phyloP scores from a whole-genome alignment of 2,113 vertebrate species.

The Pelvicachromis taeniatus region DNA sequence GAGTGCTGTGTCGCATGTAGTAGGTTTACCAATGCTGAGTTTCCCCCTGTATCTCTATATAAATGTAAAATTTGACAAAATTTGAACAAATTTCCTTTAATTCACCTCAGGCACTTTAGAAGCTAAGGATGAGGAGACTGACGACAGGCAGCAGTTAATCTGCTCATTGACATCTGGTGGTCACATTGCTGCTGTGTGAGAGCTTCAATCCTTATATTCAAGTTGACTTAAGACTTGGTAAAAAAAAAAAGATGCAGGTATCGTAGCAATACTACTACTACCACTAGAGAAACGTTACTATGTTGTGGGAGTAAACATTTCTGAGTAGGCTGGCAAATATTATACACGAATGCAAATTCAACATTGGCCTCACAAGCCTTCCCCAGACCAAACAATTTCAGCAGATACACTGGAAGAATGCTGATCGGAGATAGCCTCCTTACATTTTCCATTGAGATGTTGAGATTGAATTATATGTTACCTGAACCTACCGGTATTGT shows the following conservation, averaged over 20 bases:
- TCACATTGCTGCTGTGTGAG: background rate
- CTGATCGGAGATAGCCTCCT: background rate
- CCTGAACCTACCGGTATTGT: background rate
- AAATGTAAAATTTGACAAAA: background rate
- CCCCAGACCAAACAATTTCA: background rate
- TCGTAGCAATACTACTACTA: background rate
- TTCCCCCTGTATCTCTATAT: background rate
- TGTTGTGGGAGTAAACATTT: background rate
- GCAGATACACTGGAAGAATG: background rate
- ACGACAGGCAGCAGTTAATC: background rate
- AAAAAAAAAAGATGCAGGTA: background rate
- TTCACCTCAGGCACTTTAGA: background rate
- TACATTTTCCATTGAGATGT: constrained; percentile 6
- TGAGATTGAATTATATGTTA: background rate
- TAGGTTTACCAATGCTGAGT: background rate
- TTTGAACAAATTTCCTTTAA: background rate
- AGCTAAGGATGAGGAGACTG: background rate
- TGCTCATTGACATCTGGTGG: background rate
- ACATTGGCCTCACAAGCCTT: background rate
- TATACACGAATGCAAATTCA: background rate
- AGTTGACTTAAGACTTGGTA: background rate
- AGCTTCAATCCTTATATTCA: background rate
- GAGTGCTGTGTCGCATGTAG: background rate
- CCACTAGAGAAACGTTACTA: background rate
- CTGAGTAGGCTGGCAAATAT: background rate